phyloP scores from a whole-genome alignment of 2,888 invertebrate species.

The Drosophila suboccidentalis region DNA sequence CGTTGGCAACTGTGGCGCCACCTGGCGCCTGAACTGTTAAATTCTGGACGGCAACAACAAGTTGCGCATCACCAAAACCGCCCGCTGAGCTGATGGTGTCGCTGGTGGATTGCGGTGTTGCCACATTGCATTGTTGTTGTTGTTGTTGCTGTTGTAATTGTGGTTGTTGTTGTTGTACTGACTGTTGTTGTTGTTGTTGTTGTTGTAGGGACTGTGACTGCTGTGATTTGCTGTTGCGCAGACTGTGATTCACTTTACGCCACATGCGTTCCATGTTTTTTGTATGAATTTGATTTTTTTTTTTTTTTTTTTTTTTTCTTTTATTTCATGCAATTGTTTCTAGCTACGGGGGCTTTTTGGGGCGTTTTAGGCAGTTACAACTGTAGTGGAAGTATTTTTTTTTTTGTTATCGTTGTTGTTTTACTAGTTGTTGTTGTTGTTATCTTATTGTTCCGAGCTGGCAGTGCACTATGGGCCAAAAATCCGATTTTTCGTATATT shows the following conservation, averaged over 20 bases:
- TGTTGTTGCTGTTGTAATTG: conserved; percentile 26
- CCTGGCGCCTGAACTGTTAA: conserved; percentile 29
- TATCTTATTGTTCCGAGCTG: conserved; percentile 42
- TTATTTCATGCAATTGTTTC: conserved; percentile 30
- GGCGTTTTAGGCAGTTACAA: conserved; percentile 24
- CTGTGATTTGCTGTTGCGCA: conserved; percentile 77
- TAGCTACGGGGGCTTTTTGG: conserved; percentile 33
- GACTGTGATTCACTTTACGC: conserved; percentile 86
- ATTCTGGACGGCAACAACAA: conserved; percentile 83
- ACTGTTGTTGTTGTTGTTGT: conserved; percentile 28
- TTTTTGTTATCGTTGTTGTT: conserved; percentile 21
- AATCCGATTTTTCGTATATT: too few species aligned
- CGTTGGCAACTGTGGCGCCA: conserved; percentile 21
- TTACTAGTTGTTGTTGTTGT: conserved; percentile 31
- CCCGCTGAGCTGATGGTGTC: conserved; percentile 84
- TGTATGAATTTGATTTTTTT: neutral
- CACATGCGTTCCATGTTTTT: conserved; percentile 85
- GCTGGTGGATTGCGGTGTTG: conserved; percentile 77
- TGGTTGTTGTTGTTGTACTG: conserved; percentile 17
- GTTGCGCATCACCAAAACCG: conserved; percentile 84
- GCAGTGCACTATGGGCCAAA: too few species aligned
- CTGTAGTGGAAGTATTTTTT: conserved; percentile 25
- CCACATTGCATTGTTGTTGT: conserved; percentile 26
- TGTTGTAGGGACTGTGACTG: conserved; percentile 37
- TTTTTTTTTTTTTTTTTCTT: conserved; percentile 1